These are phyloP conservation scores for Andrena dorsata DNA, from an alignment of 2,888 invertebrate genomes.

Conservation along the genomic window DNA sequence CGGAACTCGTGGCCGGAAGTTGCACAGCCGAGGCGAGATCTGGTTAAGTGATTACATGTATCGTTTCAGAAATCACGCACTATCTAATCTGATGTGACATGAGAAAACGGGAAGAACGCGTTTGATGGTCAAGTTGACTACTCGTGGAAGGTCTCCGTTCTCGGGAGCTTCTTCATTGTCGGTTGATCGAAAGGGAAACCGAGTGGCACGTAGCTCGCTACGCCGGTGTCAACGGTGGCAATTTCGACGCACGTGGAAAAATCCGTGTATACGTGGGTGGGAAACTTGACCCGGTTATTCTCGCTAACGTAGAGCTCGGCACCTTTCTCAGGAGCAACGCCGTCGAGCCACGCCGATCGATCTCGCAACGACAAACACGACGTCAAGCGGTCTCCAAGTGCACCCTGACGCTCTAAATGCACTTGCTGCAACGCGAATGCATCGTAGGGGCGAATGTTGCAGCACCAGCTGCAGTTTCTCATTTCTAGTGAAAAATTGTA, in stretches of 20 bases:
- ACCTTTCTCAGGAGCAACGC: constrained; percentile 51
- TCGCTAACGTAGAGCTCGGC: constrained; percentile 55
- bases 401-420: constrained; percentile 11
- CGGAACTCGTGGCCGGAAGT: no score
- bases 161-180: not conserved
- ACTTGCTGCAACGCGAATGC: not conserved
- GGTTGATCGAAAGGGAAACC: constrained; percentile 39
- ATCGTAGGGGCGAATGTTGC: no score
- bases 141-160: not conserved
- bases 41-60: no score
- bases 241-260: constrained; percentile 30
- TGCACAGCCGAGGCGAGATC: no score
- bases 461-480: no score
- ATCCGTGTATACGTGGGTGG: constrained; percentile 30
- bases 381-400: constrained; percentile 36
- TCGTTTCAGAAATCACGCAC: no score
- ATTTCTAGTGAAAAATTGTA: no score
- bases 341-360: constrained; percentile 60
- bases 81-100: not conserved
- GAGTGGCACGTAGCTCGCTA: not conserved
- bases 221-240: constrained; percentile 33
- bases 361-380: constrained; percentile 53
- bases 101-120: not conserved
- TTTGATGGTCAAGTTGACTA: not conserved
- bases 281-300: constrained; percentile 76